phyloP scores from a whole-genome alignment of 2,113 vertebrate species.

The Sander lucioperca region DNA sequence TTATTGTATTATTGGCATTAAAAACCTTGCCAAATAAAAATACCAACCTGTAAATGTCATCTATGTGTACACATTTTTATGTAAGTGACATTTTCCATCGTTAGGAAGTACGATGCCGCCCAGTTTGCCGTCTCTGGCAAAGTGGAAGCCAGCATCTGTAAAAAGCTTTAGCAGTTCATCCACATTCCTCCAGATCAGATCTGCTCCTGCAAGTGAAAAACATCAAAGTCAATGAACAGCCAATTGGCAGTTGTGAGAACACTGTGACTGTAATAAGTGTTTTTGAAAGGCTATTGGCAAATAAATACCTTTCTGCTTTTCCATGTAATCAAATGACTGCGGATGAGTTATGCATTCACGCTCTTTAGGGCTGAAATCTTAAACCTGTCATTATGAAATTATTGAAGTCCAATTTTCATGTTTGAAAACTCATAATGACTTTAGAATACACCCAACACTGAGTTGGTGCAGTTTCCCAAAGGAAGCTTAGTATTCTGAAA shows the following conservation, averaged over 20 bases:
- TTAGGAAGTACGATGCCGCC: constrained; percentile 92
- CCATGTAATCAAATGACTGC: constrained; percentile 12
- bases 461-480: constrained; percentile 19
- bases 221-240: constrained; percentile 24
- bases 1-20: too few relatives aligned
- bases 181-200: constrained; percentile 91
- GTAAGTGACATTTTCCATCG: constrained; percentile 89
- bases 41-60: constrained; percentile 81
- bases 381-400: constrained; percentile 31
- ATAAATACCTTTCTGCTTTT: constrained; percentile 40
- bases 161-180: constrained; percentile 91
- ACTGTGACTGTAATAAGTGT: constrained; percentile 16
- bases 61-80: constrained; percentile 34
- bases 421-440: constrained; percentile 24
- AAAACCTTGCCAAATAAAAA: too few relatives aligned
- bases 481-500: constrained; percentile 42
- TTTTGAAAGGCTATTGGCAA: constrained; percentile 35
- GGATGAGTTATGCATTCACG: constrained; percentile 21
- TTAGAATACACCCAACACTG: constrained; percentile 19
- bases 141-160: constrained; percentile 92
- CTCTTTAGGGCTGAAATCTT: constrained; percentile 31
- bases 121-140: constrained; percentile 93
- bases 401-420: constrained; percentile 25
- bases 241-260: constrained; percentile 14
- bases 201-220: constrained; percentile 80